Conservation (phyloP, 2,113 vertebrate species). For the Vireo altiloquus region DNA sequence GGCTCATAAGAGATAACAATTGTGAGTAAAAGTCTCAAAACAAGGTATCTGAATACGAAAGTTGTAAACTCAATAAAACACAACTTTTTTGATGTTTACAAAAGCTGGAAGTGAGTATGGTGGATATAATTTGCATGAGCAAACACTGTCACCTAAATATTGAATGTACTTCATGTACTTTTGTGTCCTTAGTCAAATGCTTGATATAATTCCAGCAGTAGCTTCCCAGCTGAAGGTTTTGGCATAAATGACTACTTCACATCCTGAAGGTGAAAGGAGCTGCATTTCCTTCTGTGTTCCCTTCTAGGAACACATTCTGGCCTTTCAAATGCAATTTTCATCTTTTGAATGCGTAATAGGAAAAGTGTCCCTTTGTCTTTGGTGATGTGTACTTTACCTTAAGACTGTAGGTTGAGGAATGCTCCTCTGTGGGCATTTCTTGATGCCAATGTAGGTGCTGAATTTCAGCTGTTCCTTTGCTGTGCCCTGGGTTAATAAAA, state of each 20-base stretch:
- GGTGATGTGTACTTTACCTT: neutral
- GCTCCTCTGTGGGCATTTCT: neutral
- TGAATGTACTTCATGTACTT: neutral
- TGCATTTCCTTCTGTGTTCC: neutral
- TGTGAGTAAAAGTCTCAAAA: neutral
- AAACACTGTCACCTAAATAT: neutral
- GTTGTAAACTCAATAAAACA: neutral
- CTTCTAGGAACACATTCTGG: neutral
- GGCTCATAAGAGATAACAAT: neutral
- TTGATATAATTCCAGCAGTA: neutral
- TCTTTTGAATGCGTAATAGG: neutral
- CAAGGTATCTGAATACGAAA: neutral
- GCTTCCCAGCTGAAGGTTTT: neutral
- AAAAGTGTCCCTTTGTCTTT: neutral
- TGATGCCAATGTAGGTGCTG: accelerated
- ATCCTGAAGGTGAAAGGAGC: neutral
- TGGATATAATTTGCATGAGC: neutral
- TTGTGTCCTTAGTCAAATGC: neutral
- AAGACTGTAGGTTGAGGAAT: neutral
- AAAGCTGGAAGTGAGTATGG: neutral
- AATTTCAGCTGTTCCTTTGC: neutral
- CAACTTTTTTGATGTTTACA: neutral
- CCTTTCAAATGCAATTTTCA: neutral
- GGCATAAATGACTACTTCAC: neutral
- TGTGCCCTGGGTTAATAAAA: neutral